Base-by-base conservation (phyloP, 2,888 invertebrate species). In the Idaea dimidiata region DNA sequence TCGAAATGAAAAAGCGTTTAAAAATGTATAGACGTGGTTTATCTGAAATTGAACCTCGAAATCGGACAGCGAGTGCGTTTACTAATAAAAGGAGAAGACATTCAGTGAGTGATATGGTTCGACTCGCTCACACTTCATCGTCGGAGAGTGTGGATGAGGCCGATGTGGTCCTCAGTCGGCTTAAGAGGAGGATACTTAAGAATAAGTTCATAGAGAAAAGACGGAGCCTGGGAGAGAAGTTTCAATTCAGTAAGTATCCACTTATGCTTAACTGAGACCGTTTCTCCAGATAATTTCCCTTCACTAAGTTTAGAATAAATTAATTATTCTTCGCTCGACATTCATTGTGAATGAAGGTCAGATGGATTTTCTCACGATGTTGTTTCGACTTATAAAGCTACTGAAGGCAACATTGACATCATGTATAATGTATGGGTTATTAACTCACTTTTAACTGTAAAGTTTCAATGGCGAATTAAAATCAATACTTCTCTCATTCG, bases 61-160 rank as follows among this genome's bases (percentile, higher is more conserved):
- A 83, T 63, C 73, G 74, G 62, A 77, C 73, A 64, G 68, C 72
- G 62, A 81, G 79, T 79, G 77, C 78, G 72, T 81, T 81, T 76
- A 76, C 79, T 64, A 43, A 24, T 24, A 84, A 82, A 77, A 83
- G 80, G 72, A 82, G 91, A 72, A 83, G 91, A 74, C 86, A 87
- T 78, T 91, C 92, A 59, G 79, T 87, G 69, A 82, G 83, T 79
- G 87, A 81, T 68, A 77, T 78, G 71, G 75, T 81, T 73, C 76
- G 76, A 68, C 73, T 82, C 65, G 76, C 72, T 71, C 81, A 82
- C 72, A 87, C 88, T 77, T 92, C 93, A 66, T 93, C 93, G 56
- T 93, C 93, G 32, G 93, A 93, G 77, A 93, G 93, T 79, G 84
- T 93, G 63, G 93, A 93, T 72, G 93, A 93, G 77, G 93, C 93